Evolutionary conservation across 37 sponge, comb jelly and placozoan genomes (phyloP).

Genomic region (Beroe forskalii): DNA sequence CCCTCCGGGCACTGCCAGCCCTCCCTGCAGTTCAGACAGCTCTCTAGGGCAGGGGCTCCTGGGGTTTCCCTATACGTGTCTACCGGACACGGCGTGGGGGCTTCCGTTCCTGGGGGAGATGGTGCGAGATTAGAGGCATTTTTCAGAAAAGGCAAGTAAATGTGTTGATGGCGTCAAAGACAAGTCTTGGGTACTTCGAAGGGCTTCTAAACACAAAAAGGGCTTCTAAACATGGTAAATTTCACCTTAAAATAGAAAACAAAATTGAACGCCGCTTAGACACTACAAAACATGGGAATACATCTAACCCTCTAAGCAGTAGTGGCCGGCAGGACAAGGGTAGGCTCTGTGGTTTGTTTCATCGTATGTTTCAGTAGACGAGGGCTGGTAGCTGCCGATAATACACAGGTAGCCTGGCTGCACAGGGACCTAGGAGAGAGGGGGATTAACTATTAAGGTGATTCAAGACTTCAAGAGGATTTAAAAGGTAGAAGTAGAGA

Average conservation of each 20-base stretch:
- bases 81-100: conserved; percentile 12
- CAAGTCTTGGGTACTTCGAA: no score
- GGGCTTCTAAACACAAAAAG: no score
- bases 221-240: no score
- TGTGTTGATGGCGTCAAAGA: no score
- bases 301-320: background rate
- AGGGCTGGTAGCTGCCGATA: background rate
- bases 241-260: no score
- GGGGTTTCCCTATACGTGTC: conserved; percentile 6
- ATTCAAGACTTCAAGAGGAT: no score
- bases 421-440: background rate
- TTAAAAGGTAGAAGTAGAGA: no score
- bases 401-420: conserved; percentile 38
- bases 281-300: no score
- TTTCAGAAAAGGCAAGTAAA: no score
- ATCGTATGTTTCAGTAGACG: conserved; percentile 1
- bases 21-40: background rate
- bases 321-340: conserved; percentile 55
- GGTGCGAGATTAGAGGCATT: no score
- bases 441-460: no score
- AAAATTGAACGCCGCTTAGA: no score
- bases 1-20: conserved; percentile 64
- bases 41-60: background rate
- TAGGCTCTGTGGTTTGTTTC: conserved; percentile 10
- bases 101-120: conserved; percentile 32